A percentile compares a stretch with the other conserved stretches of the same genome.
These are phyloP conservation scores for Olivierus martensii DNA, from an alignment of 1,140 invertebrate genomes.

Conservation along the genomic window DNA sequence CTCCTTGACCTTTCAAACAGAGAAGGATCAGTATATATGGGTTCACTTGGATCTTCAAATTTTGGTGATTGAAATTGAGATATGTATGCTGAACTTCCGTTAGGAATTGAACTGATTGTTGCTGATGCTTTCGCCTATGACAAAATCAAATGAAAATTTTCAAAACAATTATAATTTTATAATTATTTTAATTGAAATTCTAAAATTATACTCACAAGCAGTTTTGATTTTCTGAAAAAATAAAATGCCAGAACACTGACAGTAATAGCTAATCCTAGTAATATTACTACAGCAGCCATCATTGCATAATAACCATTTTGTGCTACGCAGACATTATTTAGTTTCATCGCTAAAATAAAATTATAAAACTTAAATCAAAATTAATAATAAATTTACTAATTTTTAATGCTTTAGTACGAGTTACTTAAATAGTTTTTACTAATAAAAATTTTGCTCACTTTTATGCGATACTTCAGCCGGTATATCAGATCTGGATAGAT, in stretches of 20 bases:
- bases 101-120: too few relatives aligned
- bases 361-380: too few relatives aligned
- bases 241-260: constrained; percentile 41
- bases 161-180: too few relatives aligned
- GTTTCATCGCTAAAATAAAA: too few relatives aligned
- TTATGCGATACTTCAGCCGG: constrained; percentile 13
- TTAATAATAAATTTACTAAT: not conserved
- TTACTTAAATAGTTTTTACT: too few relatives aligned
- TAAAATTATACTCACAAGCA: not conserved
- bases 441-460: too few relatives aligned
- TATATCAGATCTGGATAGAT: constrained; percentile 23
- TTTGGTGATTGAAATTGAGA: constrained; percentile 5
- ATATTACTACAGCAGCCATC: constrained; percentile 49
- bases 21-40: constrained; percentile 82
- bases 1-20: constrained; percentile 62
- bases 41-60: constrained; percentile 67
- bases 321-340: constrained; percentile 46
- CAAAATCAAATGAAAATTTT: too few relatives aligned
- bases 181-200: too few relatives aligned
- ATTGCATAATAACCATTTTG: constrained; percentile 59
- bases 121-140: too few relatives aligned
- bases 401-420: too few relatives aligned
- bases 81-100: too few relatives aligned
- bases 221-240: not conserved
- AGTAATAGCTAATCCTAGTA: constrained; percentile 49